Evolutionary conservation across 2,797 vertebrate genomes (phyloP).

Genomic region (Sitta carolinensis): DNA sequence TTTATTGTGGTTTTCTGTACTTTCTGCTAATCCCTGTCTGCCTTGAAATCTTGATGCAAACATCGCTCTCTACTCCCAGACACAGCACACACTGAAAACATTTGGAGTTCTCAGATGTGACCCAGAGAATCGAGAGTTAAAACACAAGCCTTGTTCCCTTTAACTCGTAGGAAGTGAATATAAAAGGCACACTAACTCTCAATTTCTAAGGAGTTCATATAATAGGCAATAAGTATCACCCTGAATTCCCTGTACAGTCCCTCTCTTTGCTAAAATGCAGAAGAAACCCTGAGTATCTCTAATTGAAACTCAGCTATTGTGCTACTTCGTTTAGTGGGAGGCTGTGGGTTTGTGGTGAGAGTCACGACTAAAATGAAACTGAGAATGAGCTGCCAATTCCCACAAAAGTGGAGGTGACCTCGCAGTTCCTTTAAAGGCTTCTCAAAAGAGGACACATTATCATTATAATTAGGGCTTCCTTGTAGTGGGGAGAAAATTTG

Average conservation of each 20-base stretch:
- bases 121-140: background rate
- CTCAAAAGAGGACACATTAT: background rate
- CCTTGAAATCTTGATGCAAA: background rate
- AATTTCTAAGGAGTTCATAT: background rate
- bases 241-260: background rate
- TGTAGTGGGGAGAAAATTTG: background rate
- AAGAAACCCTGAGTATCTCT: background rate
- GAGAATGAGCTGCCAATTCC: background rate
- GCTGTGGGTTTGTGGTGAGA: background rate
- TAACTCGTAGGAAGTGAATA: background rate
- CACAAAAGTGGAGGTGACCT: slow-evolving; percentile 31
- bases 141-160: background rate
- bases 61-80: background rate
- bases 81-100: background rate
- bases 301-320: background rate
- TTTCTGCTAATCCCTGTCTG: background rate
- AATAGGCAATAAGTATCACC: background rate
- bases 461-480: slow-evolving; percentile 17
- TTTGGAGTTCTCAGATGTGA: background rate
- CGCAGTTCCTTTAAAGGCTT: background rate
- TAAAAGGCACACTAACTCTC: background rate
- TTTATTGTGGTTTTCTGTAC: background rate
- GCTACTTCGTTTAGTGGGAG: background rate
- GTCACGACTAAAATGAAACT: background rate
- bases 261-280: background rate